These are phyloP conservation scores for Psococerastis gibbosa DNA, from an alignment of 2,888 invertebrate genomes.

Conservation along the genomic window DNA sequence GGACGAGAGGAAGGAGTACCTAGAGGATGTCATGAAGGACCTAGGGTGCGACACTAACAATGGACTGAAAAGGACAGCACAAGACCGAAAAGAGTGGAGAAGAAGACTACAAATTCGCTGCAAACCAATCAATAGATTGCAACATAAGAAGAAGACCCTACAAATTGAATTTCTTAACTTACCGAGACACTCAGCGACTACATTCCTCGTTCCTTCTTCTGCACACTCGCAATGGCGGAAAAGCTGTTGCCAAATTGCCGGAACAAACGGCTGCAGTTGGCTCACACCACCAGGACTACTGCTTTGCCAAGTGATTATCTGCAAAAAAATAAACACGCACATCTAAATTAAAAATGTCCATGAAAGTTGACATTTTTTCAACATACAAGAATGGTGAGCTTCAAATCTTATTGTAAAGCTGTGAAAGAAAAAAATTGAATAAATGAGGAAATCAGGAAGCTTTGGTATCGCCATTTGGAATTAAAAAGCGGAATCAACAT, in stretches of 20 bases:
- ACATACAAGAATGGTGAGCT: neutral
- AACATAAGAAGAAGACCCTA: no score
- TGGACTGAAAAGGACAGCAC: no score
- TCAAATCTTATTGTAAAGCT: constrained; percentile 7
- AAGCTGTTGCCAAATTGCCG: constrained; percentile 80
- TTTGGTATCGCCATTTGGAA: no score
- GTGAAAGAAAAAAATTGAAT: neutral
- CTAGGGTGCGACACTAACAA: no score
- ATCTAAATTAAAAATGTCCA: no score
- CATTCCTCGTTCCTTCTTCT: constrained; percentile 96
- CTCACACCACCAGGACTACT: constrained; percentile 52
- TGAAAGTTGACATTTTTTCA: neutral
- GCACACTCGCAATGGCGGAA: constrained; percentile 90
- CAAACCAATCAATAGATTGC: no score
- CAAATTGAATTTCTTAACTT: neutral
- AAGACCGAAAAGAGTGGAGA: no score
- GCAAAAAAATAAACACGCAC: constrained; percentile 18
- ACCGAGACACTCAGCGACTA: constrained; percentile 94
- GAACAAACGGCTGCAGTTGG: constrained; percentile 58
- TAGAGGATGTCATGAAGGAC: no score
- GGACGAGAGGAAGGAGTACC: no score
- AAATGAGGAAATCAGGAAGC: no score
- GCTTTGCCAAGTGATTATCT: constrained; percentile 73
- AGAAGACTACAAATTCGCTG: no score
- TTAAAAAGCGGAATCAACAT: no score